Evolutionary conservation across 2,113 vertebrate species (phyloP).

Genomic region (Coptodon rendalli): DNA sequence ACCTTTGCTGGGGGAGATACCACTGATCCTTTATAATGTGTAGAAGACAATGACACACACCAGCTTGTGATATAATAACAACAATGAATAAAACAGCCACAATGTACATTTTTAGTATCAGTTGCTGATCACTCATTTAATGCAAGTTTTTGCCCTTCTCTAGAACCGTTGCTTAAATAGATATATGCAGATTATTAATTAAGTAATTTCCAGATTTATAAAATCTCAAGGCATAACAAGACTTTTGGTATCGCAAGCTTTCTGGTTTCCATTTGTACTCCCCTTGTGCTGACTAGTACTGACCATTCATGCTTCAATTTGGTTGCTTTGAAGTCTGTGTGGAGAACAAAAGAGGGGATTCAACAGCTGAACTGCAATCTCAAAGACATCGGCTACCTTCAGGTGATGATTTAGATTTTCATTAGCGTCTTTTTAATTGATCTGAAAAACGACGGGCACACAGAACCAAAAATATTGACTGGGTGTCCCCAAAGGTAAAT

Average conservation of each 20-base stretch:
- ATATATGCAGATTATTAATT: neutral
- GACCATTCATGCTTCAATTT: neutral
- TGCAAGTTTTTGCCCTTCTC: neutral
- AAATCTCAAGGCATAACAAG: neutral
- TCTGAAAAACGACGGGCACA: neutral
- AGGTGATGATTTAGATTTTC: neutral
- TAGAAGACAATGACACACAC: neutral
- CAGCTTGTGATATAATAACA: neutral
- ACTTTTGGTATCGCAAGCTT: neutral
- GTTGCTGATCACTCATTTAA: neutral
- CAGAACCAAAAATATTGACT: neutral
- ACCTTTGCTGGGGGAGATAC: neutral
- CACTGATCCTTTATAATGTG: neutral
- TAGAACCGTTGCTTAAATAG: neutral
- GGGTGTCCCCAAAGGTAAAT: neutral
- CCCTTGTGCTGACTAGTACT: neutral
- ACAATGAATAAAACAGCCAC: neutral
- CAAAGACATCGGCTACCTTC: neutral
- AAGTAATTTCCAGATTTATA: neutral
- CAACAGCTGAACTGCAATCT: neutral
- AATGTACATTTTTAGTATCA: neutral
- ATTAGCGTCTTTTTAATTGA: neutral
- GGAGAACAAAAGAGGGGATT: neutral
- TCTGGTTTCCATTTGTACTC: neutral
- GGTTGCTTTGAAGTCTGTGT: neutral